Base-by-base conservation (phyloP, 2,888 invertebrate species). In the Zygothrica quintamaculata region DNA sequence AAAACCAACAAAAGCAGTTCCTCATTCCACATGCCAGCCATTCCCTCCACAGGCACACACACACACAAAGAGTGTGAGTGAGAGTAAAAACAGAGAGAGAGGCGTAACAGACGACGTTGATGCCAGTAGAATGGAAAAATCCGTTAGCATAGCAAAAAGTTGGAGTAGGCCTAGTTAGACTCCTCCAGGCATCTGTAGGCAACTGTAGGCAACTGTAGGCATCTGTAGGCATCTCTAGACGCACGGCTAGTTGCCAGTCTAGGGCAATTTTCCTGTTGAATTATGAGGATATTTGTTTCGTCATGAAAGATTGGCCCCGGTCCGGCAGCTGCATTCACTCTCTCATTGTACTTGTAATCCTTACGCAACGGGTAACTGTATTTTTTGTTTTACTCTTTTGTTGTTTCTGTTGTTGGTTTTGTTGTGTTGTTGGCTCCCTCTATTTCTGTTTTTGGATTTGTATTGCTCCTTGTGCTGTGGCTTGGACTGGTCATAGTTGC, bases 281-380 rank as follows among this genome's bases (percentile, higher is more conserved):
- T 88, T 88, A 89, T 88, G 88, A 78, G 86, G 87, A 88, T 87
- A 87, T 84, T 85, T 78, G 69, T 84, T 75, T 74, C 88, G 88
- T 87, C 84, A 84, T 88, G 86, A 88, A 89, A 88, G 88, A 89
- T 89, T 88, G 88, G 87, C 76, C 82, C 77, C 73, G 61, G 68
- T 51, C 61, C 53, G 62, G 43, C 69, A 40, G 47, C 61, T 56
- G 62, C 65, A 37, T 69, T 48, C 58, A 65, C 67, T 59, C 75
- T 65, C 65, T 29, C 80, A 67, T 69, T 62, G 69, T 65, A 66
- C 69, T 73, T 80, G 69, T 65, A 66, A 73, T 73, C 84, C 69
- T 65, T 68, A 60, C 44, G 64, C 77, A 81, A 76, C 61, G 51
- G 61, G 39, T 59, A 67, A 79, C 73, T 77, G 62, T 59, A 55